phyloP scores from a whole-genome alignment of 2,113 vertebrate genomes.

The Rhinolophus ferrumequinum region DNA sequence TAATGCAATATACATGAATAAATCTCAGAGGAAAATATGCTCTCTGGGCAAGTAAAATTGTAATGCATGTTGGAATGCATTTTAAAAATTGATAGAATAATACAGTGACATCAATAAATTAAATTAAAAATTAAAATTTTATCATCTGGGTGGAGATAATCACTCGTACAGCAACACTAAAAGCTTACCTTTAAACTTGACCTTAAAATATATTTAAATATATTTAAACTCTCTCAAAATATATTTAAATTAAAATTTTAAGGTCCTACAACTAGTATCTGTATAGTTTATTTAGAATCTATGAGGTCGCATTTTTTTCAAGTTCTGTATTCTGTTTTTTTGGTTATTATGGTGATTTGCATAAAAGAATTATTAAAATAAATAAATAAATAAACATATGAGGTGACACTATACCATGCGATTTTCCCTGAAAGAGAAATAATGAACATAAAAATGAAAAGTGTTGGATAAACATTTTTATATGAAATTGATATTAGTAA shows the following conservation, averaged over 20 bases:
- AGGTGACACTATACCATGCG: background rate
- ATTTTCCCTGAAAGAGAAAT: background rate
- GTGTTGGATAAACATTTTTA: background rate
- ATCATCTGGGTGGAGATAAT: background rate
- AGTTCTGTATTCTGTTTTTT: background rate
- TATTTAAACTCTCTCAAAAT: background rate
- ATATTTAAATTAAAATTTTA: background rate
- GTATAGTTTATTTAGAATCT: background rate
- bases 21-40: background rate
- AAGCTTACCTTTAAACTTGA: background rate
- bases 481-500: background rate
- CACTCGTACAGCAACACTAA: background rate
- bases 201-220: background rate
- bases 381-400: background rate
- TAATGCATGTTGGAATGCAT: background rate
- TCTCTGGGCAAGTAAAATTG: background rate
- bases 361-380: background rate
- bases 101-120: background rate
- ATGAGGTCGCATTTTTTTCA: background rate
- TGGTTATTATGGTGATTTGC: background rate
- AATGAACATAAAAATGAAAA: background rate
- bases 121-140: background rate
- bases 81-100: background rate
- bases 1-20: background rate
- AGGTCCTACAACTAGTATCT: background rate